Percentiles rank a stretch among this genome's conserved stretches.
Conservation (phyloP, 92 coral and sea anemone genomes). For the Epizoanthus ramosus region DNA sequence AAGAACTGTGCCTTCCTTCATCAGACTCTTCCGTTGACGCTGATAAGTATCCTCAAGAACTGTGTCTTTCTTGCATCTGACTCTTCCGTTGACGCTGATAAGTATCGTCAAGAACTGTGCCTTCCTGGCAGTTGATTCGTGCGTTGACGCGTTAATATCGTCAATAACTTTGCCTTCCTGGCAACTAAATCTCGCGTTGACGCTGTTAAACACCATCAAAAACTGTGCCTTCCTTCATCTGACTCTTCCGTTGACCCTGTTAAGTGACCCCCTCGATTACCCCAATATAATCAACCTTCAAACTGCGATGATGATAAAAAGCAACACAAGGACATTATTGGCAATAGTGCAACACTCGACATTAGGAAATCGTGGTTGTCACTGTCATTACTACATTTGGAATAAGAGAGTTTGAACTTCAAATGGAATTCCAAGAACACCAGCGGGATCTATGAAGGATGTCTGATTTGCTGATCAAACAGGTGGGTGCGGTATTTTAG, state of each 20-base stretch:
- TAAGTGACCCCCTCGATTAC: slow-evolving; percentile 9
- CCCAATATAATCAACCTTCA: slow-evolving; percentile 2
- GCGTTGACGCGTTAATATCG: neutral
- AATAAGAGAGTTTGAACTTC: neutral
- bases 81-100: neutral
- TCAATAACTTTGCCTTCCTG: neutral
- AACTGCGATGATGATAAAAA: neutral
- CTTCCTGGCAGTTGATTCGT: neutral
- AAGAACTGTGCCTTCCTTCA: too few relatives aligned
- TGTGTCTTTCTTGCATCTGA: neutral
- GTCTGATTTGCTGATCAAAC: neutral
- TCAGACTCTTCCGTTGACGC: neutral
- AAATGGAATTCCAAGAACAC: neutral
- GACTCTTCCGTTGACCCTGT: too few relatives aligned
- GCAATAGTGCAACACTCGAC: neutral
- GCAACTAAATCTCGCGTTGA: neutral
- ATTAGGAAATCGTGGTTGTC: slow-evolving; percentile 5
- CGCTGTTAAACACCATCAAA: neutral
- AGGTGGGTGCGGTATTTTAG: slow-evolving; percentile 7
- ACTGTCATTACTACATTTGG: neutral
- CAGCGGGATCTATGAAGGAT: neutral
- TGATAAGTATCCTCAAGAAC: neutral
- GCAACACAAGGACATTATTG: too few relatives aligned
- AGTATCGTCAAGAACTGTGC: too few relatives aligned
- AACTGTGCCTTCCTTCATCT: too few relatives aligned